Evolutionary conservation across 2,888 invertebrate species (phyloP), one percentile per base, ranked within the genome.

Genomic region (Meloe dianella): DNA sequence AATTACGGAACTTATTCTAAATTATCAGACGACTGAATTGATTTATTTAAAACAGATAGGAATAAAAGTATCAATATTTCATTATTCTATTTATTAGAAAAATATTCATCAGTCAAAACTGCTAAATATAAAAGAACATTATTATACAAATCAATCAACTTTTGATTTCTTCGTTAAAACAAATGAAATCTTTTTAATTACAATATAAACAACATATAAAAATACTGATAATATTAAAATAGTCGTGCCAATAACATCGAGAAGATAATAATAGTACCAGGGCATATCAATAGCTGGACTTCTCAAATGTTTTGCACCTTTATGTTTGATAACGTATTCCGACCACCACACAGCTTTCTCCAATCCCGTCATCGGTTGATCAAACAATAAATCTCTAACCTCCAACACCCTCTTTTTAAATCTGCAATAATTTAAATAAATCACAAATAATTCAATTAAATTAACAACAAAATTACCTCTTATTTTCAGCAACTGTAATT

Each of bases 21-120:
- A 57, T 12, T 68, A 22, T n/a, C 68, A 65, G 14, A 71, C 78
- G 17, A 71, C 79, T 60, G 4, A 80, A 81, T 63, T 57, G 79
- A 64, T 78, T 81, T 0, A 77, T 76, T 17, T 81, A 20, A 80
- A 78, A 76, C 22, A n/a, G 78, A 81, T 61, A 66, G 74, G 0
- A 54, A 65, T 5, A 81, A 81, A 65, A 64, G 81, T n/a, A n/a
- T n/a, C n/a, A n/a, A n/a, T n/a, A n/a, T n/a, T n/a, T n/a, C n/a
- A n/a, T n/a, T n/a, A n/a, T n/a, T n/a, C n/a, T n/a, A n/a, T n/a
- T n/a, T n/a, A 32, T 12, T 32, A 32, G 1, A 2, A 2, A 32
- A 6, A 32, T 32, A 32, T 10, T 32, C 12, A 29, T 6, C 2
- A 29, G 6, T 5, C 2, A 6, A 29, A 29, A 2, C 6, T 29